A percentile compares a stretch with the other conserved stretches of the same genome.
These are phyloP conservation scores for Plotosus lineatus DNA, from an alignment of 2,113 vertebrate genomes.

Conservation along the genomic window DNA sequence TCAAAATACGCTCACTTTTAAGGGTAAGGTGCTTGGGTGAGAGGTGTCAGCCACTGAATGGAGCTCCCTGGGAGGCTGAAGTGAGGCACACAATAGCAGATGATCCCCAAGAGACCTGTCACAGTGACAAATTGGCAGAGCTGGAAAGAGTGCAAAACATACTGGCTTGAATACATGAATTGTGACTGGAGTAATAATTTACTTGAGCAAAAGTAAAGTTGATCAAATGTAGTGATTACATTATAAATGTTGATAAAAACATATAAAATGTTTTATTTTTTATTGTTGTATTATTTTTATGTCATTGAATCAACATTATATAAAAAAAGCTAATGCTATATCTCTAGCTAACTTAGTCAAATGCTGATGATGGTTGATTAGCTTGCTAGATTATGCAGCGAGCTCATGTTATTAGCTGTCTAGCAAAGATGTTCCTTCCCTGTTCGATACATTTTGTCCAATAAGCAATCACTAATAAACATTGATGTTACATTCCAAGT, in stretches of 20 bases:
- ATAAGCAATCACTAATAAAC: not conserved
- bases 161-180: not conserved
- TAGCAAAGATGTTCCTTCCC: not conserved
- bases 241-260: not conserved
- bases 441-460: too few relatives aligned
- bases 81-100: conserved; percentile 11
- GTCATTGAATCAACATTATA: not conserved
- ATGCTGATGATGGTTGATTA: not conserved
- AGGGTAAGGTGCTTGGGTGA: not conserved
- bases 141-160: not conserved
- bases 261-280: not conserved
- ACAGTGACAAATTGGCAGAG: conserved; percentile 32
- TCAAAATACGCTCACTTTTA: not conserved
- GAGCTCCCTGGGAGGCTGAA: conserved; percentile 2
- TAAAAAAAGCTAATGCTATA: not conserved
- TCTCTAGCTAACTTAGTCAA: not conserved
- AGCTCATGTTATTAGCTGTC: not conserved
- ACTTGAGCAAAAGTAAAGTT: not conserved
- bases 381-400: not conserved
- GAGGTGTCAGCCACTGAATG: not conserved
- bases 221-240: not conserved
- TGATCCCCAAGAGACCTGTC: conserved; percentile 6
- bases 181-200: not conserved
- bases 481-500: not conserved
- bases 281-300: too few relatives aligned